A percentile compares a stretch with the other conserved stretches of the same genome.
Evolutionary conservation across 2,113 vertebrate species (phyloP).

Genomic region (Chloebia gouldiae): DNA sequence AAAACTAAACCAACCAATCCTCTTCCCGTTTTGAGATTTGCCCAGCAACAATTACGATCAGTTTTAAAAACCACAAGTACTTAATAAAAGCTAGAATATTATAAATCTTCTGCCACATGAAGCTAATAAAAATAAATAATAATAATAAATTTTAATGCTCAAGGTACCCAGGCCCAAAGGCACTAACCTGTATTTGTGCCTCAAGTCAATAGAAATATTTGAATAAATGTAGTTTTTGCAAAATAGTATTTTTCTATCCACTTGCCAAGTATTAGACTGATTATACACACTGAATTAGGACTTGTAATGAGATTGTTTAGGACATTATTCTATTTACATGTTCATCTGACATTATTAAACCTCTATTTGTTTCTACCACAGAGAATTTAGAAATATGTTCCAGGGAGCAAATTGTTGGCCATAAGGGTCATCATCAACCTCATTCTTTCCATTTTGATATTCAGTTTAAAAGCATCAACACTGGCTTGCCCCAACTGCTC

Average conservation of each 20-base stretch:
- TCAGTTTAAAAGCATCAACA: neutral
- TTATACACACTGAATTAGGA: neutral
- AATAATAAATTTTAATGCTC: conserved; percentile 62
- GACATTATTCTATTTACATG: conserved; percentile 37
- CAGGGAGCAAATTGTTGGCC: neutral
- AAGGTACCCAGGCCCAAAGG: conserved; percentile 23
- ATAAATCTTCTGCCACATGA: conserved; percentile 62
- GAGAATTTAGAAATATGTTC: conserved; percentile 12
- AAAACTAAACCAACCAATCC: conserved; percentile 43
- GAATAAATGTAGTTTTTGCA: conserved; percentile 39
- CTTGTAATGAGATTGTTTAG: conserved; percentile 24
- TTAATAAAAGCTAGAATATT: conserved; percentile 59
- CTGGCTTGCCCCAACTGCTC: neutral
- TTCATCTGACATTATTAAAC: conserved; percentile 48
- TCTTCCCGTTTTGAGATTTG: conserved; percentile 46
- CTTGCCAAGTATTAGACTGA: neutral
- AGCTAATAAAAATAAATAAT: conserved; percentile 70
- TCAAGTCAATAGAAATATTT: conserved; percentile 36
- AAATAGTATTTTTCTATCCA: neutral
- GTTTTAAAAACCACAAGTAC: conserved; percentile 58
- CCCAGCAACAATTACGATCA: conserved; percentile 52
- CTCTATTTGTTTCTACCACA: conserved; percentile 44
- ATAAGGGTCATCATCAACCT: neutral
- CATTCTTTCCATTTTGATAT: neutral
- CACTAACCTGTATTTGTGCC: conserved; percentile 18